phyloP scores from a whole-genome alignment of 1,140 invertebrate species.

The Caenorhabditis remanei region DNA sequence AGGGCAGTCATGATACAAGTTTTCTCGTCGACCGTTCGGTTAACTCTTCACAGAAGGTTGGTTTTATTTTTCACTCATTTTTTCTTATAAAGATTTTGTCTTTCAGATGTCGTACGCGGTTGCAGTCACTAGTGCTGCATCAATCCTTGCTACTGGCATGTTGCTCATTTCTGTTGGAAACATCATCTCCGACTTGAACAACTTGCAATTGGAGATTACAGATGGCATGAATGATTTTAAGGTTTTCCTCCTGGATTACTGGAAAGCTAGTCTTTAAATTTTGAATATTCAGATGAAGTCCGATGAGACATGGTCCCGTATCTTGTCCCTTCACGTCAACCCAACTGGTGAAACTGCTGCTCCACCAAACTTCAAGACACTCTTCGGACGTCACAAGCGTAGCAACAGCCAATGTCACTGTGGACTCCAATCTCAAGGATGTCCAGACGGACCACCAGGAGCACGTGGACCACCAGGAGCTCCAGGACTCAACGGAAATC shows the following conservation, averaged over 20 bases:
- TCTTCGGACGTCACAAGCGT: conserved; percentile 54
- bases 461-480: conserved; percentile 58
- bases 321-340: conserved; percentile 35
- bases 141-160: conserved; percentile 40
- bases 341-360: conserved; percentile 40
- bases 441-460: conserved; percentile 61
- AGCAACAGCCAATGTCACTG: conserved; percentile 41
- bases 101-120: conserved; percentile 50
- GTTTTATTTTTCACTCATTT: not conserved
- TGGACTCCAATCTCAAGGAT: conserved; percentile 49
- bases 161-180: conserved; percentile 51
- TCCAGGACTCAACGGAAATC: not conserved
- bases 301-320: conserved; percentile 48
- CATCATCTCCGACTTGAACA: conserved; percentile 43
- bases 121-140: conserved; percentile 33
- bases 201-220: conserved; percentile 9
- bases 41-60: conserved; percentile 32
- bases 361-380: conserved; percentile 53
- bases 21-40: conserved; percentile 37
- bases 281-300: not conserved
- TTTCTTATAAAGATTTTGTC: not conserved
- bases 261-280: too few species aligned
- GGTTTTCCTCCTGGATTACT: not conserved
- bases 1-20: conserved; percentile 4
- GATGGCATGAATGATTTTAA: conserved; percentile 21